phyloP scores from a whole-genome alignment of 2,113 vertebrate genomes.

The Zapus hudsonius region DNA sequence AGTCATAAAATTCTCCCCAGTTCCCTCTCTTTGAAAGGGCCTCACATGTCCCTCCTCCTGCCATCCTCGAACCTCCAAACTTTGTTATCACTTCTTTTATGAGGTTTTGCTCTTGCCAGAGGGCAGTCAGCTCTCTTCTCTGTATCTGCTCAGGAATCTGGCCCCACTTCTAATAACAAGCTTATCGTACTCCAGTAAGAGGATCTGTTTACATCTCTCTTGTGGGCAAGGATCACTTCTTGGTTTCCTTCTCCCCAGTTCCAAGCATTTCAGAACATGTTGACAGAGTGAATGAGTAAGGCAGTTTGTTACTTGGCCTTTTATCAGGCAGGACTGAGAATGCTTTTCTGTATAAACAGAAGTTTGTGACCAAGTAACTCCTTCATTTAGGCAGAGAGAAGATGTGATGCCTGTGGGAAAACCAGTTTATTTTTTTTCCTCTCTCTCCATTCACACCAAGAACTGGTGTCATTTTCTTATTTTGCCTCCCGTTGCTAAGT shows the following conservation, averaged over 20 bases:
- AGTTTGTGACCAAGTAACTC: background rate
- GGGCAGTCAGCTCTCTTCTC: background rate
- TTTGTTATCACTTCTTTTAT: background rate
- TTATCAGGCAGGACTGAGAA: background rate
- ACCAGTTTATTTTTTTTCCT: background rate
- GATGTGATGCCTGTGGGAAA: background rate
- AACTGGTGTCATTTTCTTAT: background rate
- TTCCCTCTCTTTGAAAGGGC: background rate
- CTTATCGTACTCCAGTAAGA: background rate
- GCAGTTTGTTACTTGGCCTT: background rate
- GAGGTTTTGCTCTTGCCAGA: background rate
- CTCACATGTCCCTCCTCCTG: background rate
- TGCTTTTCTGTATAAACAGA: background rate
- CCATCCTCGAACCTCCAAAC: background rate
- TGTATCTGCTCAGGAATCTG: background rate
- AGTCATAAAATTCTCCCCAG: background rate
- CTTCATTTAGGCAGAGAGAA: background rate
- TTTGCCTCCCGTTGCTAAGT: background rate
- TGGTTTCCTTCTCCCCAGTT: background rate
- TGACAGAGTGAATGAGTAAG: background rate
- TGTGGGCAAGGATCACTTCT: slow-evolving; percentile 6
- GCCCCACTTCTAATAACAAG: slow-evolving; percentile 4
- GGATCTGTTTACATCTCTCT: slow-evolving; percentile 4
- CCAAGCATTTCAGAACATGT: slow-evolving; percentile 8
- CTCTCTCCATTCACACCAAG: background rate